Evolutionary conservation across 2,888 invertebrate species (phyloP), one percentile per base, ranked within the genome.

Genomic region (Drosophila putrida): DNA sequence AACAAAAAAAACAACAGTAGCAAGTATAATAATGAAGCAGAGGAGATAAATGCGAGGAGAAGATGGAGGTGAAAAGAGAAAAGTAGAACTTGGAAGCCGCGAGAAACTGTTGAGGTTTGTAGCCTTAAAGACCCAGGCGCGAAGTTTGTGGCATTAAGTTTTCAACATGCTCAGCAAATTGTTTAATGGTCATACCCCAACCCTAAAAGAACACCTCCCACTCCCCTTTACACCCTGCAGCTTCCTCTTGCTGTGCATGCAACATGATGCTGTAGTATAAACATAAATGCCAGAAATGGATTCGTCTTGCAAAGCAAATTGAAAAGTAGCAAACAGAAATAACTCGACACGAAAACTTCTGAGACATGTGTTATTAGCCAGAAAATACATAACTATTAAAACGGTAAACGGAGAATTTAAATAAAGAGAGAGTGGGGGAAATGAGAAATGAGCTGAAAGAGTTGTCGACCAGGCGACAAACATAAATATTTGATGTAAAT

Each of bases 161-260:
- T 78, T 78, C 78, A 78, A 75, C 79, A 75, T 78, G 76, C 72
- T 71, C 68, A 67, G 79, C 78, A 72, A 78, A 78, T 78, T 78
- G 78, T 78, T 78, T 75, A 78, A 78, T 78, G 72, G 75, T 33
- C 10, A 8, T 44, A 20, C 33, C 55, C 33, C 55, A 20, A 27
- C n/a, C 4, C 41, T 36, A 11, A 10, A 20, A 3, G 20, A 20
- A 20, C 20, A 20, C 20, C 20, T 20, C 20, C 20, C 20, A 20
- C 6, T 15, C 11, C 6, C 9, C 43, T 3, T 20, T 3, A 20
- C 20, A 20, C 2, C n/a, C 47, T 10, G 4, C 3, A 13, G 0
- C 57, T 4, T 9, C 4, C 9, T 31, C 35, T 1, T n/a, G 1
- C 27, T 38, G 57, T 46, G 57, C 36, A 11, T 49, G 62, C 44